Conservation (phyloP, 1,140 invertebrate genomes). For the Drosophila lini region DNA sequence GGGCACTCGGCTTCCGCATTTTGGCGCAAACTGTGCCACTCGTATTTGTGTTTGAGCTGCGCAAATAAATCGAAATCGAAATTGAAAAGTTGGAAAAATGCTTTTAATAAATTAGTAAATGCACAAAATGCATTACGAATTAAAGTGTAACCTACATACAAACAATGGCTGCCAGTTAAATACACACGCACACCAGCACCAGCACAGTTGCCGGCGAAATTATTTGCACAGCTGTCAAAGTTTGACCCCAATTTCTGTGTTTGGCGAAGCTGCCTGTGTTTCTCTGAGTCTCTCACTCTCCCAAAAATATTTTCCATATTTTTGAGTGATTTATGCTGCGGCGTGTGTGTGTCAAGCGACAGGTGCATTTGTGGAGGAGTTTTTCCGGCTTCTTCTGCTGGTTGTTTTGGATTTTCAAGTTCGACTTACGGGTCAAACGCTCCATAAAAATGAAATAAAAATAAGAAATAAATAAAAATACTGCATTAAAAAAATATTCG, state of each 20-base stretch:
- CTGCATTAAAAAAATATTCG: conserved; percentile 43
- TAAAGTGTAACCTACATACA: conserved; percentile 55
- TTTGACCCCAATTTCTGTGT: conserved; percentile 69
- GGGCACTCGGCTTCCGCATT: conserved; percentile 55
- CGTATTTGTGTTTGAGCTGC: conserved; percentile 45
- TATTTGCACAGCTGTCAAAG: conserved; percentile 83
- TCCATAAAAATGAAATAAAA: conserved; percentile 31
- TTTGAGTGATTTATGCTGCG: conserved; percentile 74
- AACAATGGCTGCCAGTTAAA: conserved; percentile 38
- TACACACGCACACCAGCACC: conserved; percentile 24
- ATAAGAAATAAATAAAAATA: conserved; percentile 38
- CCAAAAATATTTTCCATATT: conserved; percentile 60
- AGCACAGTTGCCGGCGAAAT: conserved; percentile 56
- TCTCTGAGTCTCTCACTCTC: not conserved
- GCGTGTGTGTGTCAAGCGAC: conserved; percentile 39
- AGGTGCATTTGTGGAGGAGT: conserved; percentile 56
- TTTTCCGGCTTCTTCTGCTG: conserved; percentile 20
- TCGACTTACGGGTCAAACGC: conserved; percentile 27
- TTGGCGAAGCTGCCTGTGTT: conserved; percentile 11
- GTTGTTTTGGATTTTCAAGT: conserved; percentile 28
- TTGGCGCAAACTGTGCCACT: conserved; percentile 59
- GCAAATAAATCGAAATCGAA: conserved; percentile 70
- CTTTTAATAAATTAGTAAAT: conserved; percentile 81
- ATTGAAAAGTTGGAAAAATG: conserved; percentile 52
- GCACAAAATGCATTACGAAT: conserved; percentile 77